Percentiles rank a stretch among this genome's conserved stretches.
These are phyloP conservation scores for Leistus spinibarbis DNA, from an alignment of 2,888 invertebrate species.

Conservation along the genomic window DNA sequence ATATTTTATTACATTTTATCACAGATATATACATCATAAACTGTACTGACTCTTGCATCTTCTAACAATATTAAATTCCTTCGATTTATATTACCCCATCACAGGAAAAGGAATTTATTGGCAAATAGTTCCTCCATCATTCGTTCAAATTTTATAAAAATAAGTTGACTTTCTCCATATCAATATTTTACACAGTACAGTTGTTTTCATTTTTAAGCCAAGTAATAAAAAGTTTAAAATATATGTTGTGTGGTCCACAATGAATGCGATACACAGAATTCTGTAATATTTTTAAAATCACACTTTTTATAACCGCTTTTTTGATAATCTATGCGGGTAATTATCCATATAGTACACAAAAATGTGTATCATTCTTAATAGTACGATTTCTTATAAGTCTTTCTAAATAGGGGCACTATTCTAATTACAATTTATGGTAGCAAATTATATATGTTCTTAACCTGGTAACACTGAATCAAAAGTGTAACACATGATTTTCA, in stretches of 20 bases:
- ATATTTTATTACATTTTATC: slow-evolving; percentile 37
- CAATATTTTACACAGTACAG: neutral
- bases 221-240: slow-evolving; percentile 24
- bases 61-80: slow-evolving; percentile 14
- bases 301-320: slow-evolving; percentile 8
- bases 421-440: neutral
- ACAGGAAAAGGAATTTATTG: slow-evolving; percentile 34
- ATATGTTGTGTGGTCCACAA: slow-evolving; percentile 33
- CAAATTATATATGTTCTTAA: neutral
- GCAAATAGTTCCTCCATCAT: slow-evolving; percentile 6
- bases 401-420: neutral
- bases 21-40: slow-evolving; percentile 40
- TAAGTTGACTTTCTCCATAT: neutral
- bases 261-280: slow-evolving; percentile 26
- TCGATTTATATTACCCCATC: slow-evolving; percentile 22
- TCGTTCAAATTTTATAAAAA: neutral
- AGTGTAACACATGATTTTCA: neutral
- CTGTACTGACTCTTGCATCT: slow-evolving; percentile 29
- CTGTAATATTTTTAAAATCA: slow-evolving; percentile 21
- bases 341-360: neutral
- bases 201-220: slow-evolving; percentile 23
- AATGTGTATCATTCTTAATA: neutral
- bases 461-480: too few species aligned
- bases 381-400: neutral
- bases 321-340: neutral